A percentile compares a stretch with the other conserved stretches of the same genome.
Conservation (phyloP, 2,113 vertebrate genomes). For the Elgaria multicarinata region DNA sequence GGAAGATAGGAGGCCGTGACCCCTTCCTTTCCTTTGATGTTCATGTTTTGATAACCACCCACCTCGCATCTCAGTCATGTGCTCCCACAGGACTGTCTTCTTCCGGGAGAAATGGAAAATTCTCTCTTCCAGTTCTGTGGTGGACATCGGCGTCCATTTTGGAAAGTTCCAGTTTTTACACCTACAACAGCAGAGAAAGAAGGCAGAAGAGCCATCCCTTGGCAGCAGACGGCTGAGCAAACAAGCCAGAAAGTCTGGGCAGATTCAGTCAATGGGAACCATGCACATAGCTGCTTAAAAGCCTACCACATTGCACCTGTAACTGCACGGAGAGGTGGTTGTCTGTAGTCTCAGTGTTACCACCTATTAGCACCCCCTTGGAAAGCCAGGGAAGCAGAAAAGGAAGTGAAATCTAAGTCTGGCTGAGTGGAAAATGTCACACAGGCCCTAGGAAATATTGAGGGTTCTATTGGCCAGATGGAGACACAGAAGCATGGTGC, state of each 20-base stretch:
- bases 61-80: conserved; percentile 2
- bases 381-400: not conserved
- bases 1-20: not conserved
- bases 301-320: not conserved
- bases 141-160: not conserved
- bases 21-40: not conserved
- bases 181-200: not conserved
- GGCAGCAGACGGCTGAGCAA: not conserved
- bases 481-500: not conserved
- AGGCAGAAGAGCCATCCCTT: not conserved
- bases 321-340: not conserved
- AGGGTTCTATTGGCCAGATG: not conserved
- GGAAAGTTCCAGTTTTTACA: not conserved
- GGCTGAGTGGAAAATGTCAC: not conserved
- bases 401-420: not conserved
- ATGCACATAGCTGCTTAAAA: too few relatives aligned
- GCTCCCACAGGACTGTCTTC: not conserved
- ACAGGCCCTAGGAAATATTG: not conserved
- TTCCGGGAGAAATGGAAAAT: conserved; percentile 1
- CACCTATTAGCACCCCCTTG: not conserved
- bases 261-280: not conserved
- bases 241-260: too few relatives aligned
- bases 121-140: not conserved
- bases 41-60: not conserved
- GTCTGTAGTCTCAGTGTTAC: not conserved